Conservation (phyloP, 2,797 vertebrate species). For the Cichlasoma orientale region DNA sequence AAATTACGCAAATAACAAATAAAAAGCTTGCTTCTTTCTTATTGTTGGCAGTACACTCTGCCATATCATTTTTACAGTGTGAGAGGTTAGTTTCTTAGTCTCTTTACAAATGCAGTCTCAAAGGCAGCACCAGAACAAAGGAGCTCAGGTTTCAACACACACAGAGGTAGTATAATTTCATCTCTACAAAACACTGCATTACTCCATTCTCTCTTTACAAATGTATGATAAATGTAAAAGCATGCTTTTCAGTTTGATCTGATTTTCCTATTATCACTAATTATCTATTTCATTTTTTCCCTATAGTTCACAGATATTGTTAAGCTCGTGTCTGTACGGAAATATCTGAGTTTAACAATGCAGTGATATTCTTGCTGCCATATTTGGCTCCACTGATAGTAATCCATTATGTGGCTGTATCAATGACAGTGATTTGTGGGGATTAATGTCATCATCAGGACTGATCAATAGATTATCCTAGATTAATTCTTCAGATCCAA, state of each 20-base stretch:
- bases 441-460: constrained; percentile 68
- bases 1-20: not conserved
- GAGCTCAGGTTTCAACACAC: not conserved
- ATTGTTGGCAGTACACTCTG: not conserved
- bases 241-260: not conserved
- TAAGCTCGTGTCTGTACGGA: not conserved
- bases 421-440: constrained; percentile 55
- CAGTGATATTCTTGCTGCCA: not conserved
- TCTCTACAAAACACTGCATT: not conserved
- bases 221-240: not conserved
- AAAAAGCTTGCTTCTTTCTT: not conserved
- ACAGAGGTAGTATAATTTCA: not conserved
- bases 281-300: not conserved
- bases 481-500: constrained; percentile 45
- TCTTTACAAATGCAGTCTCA: not conserved
- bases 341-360: not conserved
- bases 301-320: constrained; percentile 9
- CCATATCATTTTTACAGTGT: not conserved
- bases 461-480: constrained; percentile 67
- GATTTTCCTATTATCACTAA: constrained; percentile 1
- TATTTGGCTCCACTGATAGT: not conserved
- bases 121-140: not conserved
- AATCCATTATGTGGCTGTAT: constrained; percentile 50
- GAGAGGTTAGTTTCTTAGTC: not conserved
- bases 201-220: not conserved